Evolutionary conservation across 92 coral and sea anemone species (phyloP).

Genomic region (Porites evermanni): DNA sequence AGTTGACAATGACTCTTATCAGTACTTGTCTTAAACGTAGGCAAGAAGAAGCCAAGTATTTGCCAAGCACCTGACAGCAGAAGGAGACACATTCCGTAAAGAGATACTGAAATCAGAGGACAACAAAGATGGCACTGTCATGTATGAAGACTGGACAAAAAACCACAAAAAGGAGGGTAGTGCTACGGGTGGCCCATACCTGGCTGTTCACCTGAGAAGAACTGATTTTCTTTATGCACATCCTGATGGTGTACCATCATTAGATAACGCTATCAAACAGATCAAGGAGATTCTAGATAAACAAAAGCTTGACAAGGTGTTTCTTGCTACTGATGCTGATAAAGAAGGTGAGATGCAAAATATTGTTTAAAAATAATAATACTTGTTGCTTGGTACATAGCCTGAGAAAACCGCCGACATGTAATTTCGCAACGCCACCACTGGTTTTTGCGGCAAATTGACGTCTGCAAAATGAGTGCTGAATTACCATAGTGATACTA

Average conservation of each 20-base stretch:
- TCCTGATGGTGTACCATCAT: conserved; percentile 82
- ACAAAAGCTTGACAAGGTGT: conserved; percentile 86
- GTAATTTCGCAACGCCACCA: no score
- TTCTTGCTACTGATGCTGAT: conserved; percentile 93
- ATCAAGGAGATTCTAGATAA: conserved; percentile 79
- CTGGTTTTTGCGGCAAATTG: no score
- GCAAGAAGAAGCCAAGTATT: conserved; percentile 97
- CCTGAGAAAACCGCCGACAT: no score
- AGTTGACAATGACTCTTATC: no score
- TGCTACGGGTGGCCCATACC: conserved; percentile 94
- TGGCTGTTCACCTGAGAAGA: conserved; percentile 90
- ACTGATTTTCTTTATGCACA: conserved; percentile 97
- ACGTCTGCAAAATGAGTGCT: no score
- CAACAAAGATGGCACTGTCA: conserved; percentile 82
- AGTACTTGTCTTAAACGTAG: conserved; percentile 32
- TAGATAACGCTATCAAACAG: conserved; percentile 91
- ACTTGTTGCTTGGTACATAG: no score
- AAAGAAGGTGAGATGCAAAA: conserved; percentile 64
- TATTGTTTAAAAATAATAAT: neutral
- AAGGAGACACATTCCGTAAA: conserved; percentile 92
- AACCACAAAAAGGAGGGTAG: conserved; percentile 88
- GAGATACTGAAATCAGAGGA: conserved; percentile 88
- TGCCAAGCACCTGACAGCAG: conserved; percentile 93
- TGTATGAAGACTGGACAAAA: conserved; percentile 96
- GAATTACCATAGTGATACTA: no score